phyloP scores from a whole-genome alignment of 2,113 vertebrate species.

The Electrona antarctica region DNA sequence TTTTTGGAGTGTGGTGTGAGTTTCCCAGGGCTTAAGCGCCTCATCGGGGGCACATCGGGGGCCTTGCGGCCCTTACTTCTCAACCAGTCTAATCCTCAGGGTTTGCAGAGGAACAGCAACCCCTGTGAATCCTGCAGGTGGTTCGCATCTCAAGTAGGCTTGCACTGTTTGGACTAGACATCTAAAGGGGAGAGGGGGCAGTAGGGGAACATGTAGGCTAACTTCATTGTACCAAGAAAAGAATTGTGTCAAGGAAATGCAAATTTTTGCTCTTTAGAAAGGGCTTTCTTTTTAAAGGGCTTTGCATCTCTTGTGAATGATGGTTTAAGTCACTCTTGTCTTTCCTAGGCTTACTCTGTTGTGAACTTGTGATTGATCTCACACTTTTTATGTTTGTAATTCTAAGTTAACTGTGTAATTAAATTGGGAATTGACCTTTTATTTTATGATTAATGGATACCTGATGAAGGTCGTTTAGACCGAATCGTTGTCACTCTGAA shows the following conservation, averaged over 20 bases:
- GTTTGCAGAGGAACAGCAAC: conserved; percentile 71
- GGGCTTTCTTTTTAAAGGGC: conserved; percentile 1
- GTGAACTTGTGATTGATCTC: neutral
- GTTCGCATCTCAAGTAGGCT: conserved; percentile 83
- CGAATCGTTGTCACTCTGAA: too few species aligned
- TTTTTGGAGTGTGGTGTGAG: conserved; percentile 71
- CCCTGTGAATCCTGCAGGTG: conserved; percentile 74
- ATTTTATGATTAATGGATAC: too few species aligned
- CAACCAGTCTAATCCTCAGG: conserved; percentile 83
- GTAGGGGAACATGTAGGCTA: conserved; percentile 45
- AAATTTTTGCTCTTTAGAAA: neutral
- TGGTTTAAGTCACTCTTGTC: neutral
- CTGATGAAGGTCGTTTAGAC: too few species aligned
- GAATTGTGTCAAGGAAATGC: neutral
- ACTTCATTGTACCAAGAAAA: conserved; percentile 73
- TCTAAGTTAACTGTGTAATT: conserved; percentile 9
- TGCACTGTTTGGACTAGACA: conserved; percentile 63
- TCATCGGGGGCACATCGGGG: conserved; percentile 77
- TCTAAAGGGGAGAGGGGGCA: conserved; percentile 49
- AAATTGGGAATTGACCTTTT: too few species aligned
- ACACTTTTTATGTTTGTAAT: conserved; percentile 4
- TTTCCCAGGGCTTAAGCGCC: conserved; percentile 85
- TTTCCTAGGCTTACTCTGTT: neutral
- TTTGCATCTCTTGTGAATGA: neutral
- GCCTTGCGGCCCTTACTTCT: conserved; percentile 65